These are phyloP conservation scores for Rhadina sibilatrix DNA, from an alignment of 2,113 vertebrate genomes.

Conservation along the genomic window DNA sequence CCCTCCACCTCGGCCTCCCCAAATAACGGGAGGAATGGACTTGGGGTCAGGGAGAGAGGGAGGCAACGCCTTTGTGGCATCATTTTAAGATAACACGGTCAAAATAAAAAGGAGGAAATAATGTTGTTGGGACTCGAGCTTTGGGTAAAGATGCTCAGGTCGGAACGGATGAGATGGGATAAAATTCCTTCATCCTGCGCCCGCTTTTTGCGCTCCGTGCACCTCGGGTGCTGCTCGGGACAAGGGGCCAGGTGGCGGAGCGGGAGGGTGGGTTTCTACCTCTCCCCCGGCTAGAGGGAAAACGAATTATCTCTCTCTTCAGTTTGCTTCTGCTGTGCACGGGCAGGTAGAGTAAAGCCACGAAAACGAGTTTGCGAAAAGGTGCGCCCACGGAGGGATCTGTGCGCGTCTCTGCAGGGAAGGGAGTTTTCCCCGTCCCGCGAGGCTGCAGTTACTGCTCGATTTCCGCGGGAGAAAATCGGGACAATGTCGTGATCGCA, in stretches of 20 bases:
- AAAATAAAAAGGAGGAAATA: not conserved
- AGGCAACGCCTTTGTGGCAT: not conserved
- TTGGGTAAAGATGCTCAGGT: not conserved
- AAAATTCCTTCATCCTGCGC: not conserved
- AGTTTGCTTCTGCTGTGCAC: not conserved
- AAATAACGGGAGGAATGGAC: not conserved
- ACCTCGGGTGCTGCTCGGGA: not conserved
- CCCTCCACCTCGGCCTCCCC: not conserved
- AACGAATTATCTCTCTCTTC: not conserved
- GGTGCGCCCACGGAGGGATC: not conserved
- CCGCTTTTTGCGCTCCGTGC: not conserved
- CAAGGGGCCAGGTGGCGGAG: not conserved
- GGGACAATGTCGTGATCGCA: not conserved
- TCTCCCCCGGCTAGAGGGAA: rapidly evolving
- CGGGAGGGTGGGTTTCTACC: not conserved
- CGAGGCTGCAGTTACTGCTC: not conserved
- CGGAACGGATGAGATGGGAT: not conserved
- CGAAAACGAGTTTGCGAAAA: not conserved
- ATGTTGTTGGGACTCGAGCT: not conserved
- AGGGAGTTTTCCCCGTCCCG: not conserved
- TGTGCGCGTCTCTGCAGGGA: not conserved
- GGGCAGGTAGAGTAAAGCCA: not conserved
- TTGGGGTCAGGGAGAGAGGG: not conserved
- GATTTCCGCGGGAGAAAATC: not conserved
- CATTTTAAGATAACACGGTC: not conserved